Evolutionary conservation across 2,113 vertebrate genomes (phyloP).

Genomic region (Arizona elegans): DNA sequence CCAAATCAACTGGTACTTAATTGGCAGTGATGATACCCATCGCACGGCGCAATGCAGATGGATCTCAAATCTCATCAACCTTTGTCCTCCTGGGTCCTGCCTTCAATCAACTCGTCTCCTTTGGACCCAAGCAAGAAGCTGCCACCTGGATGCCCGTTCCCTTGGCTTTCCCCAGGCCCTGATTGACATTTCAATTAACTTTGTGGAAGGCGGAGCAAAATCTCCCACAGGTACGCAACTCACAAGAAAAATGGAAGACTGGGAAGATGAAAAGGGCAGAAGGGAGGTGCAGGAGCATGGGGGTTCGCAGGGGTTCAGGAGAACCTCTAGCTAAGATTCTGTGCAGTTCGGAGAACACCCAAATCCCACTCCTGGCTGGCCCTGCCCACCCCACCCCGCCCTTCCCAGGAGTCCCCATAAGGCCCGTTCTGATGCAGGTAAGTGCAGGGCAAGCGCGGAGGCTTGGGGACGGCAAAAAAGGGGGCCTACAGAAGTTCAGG

Average conservation of each 20-base stretch:
- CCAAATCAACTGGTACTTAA: background rate
- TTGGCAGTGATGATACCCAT: background rate
- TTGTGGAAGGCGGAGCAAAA: background rate
- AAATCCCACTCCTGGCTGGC: too few relatives aligned
- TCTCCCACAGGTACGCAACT: background rate
- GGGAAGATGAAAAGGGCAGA: too few relatives aligned
- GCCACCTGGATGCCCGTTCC: background rate
- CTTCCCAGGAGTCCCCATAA: too few relatives aligned
- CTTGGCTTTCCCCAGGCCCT: background rate
- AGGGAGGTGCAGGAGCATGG: background rate
- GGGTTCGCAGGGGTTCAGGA: too few relatives aligned
- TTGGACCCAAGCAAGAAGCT: background rate
- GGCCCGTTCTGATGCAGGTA: too few relatives aligned
- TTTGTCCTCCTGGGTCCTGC: background rate
- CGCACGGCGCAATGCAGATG: too few relatives aligned
- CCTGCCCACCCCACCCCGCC: too few relatives aligned
- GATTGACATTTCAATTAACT: conserved; percentile 7
- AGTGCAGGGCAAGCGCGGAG: too few relatives aligned
- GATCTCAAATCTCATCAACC: background rate
- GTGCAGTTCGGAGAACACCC: too few relatives aligned
- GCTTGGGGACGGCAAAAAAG: too few relatives aligned
- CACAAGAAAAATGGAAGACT: background rate
- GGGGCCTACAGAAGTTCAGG: too few relatives aligned
- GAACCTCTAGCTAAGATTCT: too few relatives aligned
- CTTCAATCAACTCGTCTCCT: background rate